Base-by-base conservation (phyloP, 2,888 invertebrate genomes). In the Rhingia rostrata region DNA sequence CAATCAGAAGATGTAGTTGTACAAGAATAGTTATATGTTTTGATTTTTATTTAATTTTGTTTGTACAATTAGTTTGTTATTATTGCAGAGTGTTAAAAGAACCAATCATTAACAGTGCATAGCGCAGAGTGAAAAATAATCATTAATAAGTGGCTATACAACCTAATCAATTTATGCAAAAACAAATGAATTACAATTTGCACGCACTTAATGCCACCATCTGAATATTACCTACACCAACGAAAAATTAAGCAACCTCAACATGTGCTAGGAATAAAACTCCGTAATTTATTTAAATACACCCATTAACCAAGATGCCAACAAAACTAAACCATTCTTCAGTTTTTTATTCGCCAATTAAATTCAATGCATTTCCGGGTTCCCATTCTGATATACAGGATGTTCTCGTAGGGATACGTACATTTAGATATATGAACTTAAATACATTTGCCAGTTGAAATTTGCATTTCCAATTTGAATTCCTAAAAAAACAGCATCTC, bases 391-490 rank as follows among this genome's bases (percentile, higher is more conserved):
- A 63, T 32, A 58, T 33, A 43, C 43, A 4, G 4, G 12, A 37
- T 39, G 56, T 63, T 45, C 35, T 2, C 22, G 49, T 43, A 30
- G 5, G 30, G 7, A 32, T 73, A 58, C 64, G 35, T 45, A 39
- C 6, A 14, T 39, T 33, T 30, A 30, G 37, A 35, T 37, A 37
- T 2, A 5, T n/a, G n/a, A 4, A 49, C 10, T 4, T 22, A 5
- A 35, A n/a, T 7, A 61, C 43, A 77, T 70, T 77, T 72, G 47
- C 60, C 14, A 66, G 43, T 30, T 43, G 22, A 73, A 79, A 83
- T 83, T 83, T 83, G 79, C 73, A 83, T 79, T 83, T 79, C 73
- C 79, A 78, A 79, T 83, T 79, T 83, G 73, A 79, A 69, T 69
- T 83, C 79, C 69, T 83, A 61, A 22, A 22, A 56, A 45, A 78